Base-by-base conservation (phyloP, 2,888 invertebrate genomes). In the Orchesellides sinensis region DNA sequence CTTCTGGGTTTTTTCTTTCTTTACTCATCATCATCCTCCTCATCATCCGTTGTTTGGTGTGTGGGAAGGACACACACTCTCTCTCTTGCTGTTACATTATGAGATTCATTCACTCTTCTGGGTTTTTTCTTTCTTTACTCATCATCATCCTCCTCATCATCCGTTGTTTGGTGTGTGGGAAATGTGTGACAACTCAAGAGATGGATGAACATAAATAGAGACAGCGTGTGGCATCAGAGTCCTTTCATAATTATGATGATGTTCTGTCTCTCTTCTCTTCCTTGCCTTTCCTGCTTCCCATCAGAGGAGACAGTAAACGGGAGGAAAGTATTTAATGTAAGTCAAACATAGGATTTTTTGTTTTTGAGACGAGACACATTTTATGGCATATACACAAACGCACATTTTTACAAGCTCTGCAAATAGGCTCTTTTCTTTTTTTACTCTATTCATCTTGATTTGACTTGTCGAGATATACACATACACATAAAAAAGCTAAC, bases 391-490 rank as follows among this genome's bases (percentile, higher is more conserved):
- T 14, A 23, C 52, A 23, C 21, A n/a, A 40, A n/a, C 40, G 10
- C 40, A 40, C 40, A 40, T 40, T 40, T n/a, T 40, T 40, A 40
- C 10, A 32, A 40, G n/a, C 10, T 40, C 40, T 40, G 40, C 52
- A 8, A 19, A 21, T 52, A 19, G 17, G 52, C 52, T 17, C 10
- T 52, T 8, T 17, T 17, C 52, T 17, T 14, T 40, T 52, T 52
- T 52, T 52, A 52, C n/a, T 63, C 73, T 75, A 75, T 77, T 66
- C 75, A 68, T 77, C 75, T 77, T 77, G 75, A 77, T 77, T 77
- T 66, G 66, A 77, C 75, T 77, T 77, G 75, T 66, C 75, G 56
- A n/a, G n/a, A n/a, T n/a, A n/a, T n/a, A n/a, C n/a, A n/a, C n/a
- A n/a, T n/a, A n/a, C n/a, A n/a, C n/a, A n/a, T n/a, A n/a, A n/a